Evolutionary conservation across 2,888 invertebrate species (phyloP).

Genomic region (Melanargia galathea): DNA sequence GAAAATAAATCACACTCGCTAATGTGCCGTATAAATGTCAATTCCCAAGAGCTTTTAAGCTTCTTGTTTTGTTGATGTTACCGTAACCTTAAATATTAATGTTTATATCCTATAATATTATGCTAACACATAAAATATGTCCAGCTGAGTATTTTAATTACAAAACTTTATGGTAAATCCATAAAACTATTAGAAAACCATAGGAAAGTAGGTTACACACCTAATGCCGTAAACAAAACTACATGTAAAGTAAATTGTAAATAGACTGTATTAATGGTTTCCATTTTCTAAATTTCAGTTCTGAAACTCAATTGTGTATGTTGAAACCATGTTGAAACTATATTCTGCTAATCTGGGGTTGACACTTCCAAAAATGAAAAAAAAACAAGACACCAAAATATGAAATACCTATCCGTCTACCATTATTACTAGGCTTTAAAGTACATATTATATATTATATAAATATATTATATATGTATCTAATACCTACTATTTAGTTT

Average conservation of each 20-base stretch:
- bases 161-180: conserved; percentile 5
- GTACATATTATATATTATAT: no score
- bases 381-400: no score
- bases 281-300: conserved; percentile 1
- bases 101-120: background rate
- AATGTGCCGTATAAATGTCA: conserved; percentile 21
- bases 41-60: conserved; percentile 24
- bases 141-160: background rate
- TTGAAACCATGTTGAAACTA: no score
- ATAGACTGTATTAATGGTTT: background rate
- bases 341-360: no score
- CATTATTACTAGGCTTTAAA: no score
- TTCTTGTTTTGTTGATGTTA: conserved; percentile 22
- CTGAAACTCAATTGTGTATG: background rate
- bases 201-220: conserved; percentile 9
- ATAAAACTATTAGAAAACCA: background rate
- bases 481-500: background rate
- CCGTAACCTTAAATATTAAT: conserved; percentile 20
- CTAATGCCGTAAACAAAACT: background rate
- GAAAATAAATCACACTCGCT: conserved; percentile 16
- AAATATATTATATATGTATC: no score
- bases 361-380: no score
- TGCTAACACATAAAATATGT: conserved; percentile 12
- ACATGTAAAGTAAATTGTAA: no score
- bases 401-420: no score